Conservation (phyloP, 2,113 vertebrate species). For the Pseudolaguvia tuberculata region DNA sequence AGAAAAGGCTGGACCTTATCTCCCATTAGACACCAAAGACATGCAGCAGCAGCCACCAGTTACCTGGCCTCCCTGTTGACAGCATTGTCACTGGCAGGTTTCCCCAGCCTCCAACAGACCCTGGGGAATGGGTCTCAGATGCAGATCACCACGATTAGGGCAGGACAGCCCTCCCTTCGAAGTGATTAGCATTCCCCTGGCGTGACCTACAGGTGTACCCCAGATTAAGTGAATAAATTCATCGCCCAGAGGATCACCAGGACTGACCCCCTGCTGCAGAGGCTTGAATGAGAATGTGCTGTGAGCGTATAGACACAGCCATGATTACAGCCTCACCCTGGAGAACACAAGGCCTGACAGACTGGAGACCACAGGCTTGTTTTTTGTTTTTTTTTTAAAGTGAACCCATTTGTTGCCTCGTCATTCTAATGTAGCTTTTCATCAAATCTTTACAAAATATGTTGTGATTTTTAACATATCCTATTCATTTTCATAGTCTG, state of each 20-base stretch:
- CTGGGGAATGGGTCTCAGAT: slow-evolving; percentile 72
- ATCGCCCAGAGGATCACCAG: slow-evolving; percentile 59
- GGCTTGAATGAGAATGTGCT: slow-evolving; percentile 48
- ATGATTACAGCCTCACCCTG: slow-evolving; percentile 45
- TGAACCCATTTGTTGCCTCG: slow-evolving; percentile 18
- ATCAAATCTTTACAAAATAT: neutral
- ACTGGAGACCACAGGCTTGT: slow-evolving; percentile 18
- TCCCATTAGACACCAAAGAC: slow-evolving; percentile 56
- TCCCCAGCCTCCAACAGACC: slow-evolving; percentile 40
- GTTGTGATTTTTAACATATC: slow-evolving; percentile 35
- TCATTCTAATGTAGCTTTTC: neutral
- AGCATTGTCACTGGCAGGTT: slow-evolving; percentile 48
- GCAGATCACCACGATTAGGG: slow-evolving; percentile 72
- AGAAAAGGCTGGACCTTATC: slow-evolving; percentile 57
- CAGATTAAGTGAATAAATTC: slow-evolving; percentile 70
- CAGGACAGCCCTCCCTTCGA: slow-evolving; percentile 54
- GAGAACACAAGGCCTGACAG: slow-evolving; percentile 27
- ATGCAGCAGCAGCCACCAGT: slow-evolving; percentile 51
- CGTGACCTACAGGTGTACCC: slow-evolving; percentile 76
- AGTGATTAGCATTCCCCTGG: slow-evolving; percentile 69
- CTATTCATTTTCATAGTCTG: slow-evolving; percentile 46
- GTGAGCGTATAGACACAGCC: slow-evolving; percentile 31
- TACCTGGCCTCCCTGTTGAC: slow-evolving; percentile 50
- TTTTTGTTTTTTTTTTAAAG: slow-evolving; percentile 43
- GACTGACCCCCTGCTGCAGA: slow-evolving; percentile 55